Evolutionary conservation across 2,113 vertebrate genomes (phyloP), one percentile per base, ranked within the genome.

Genomic region (Gnathonemus echidnorhynchus): DNA sequence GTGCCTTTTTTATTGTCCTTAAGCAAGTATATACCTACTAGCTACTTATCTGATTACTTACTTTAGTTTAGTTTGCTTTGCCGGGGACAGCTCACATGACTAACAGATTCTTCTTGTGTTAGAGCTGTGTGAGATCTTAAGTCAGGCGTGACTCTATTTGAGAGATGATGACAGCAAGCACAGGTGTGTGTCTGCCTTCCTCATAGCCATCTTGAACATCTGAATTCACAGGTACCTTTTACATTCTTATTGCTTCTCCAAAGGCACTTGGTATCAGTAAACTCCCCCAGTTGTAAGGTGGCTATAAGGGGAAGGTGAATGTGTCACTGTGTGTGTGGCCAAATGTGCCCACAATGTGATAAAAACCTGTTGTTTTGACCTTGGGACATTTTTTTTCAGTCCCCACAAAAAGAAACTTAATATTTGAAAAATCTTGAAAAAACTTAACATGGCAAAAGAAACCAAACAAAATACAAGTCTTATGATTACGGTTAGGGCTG

Each of bases 151-250:
- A 56, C 86, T 35, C 86, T 87, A 8, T 87, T 56, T 52, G 31
- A 39, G 50, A 87, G 86, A 87, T 21, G 86, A 87, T 87, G 86
- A 87, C 49, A 53, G 86, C 48, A 27, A 35, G 50, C 86, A 42
- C 86, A 87, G 86, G 86, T 87, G 86, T 87, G 86, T 48, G 21
- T 86, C 46, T 27, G 48, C 84, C 45, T 86, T 86, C 84, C 84
- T 49, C 84, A 86, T 0, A 86, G 24, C 27, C 86, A 56, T 10
- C 86, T 87, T 48, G 49, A 19, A 15, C n/a, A 53, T 53, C 45
- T 27, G 21, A 83, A 48, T n/a, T 85, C 42, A 24, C 31, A 9
- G 50, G 27, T 35, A n/a, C 13, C n/a, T 9, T 9, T 53, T 87
- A 31, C n/a, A 15, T 87, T 5, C 48, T 74, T 46, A 21, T 85